Evolutionary conservation across 1,140 invertebrate genomes (phyloP).

Genomic region (Rhizoglyphus robini): DNA sequence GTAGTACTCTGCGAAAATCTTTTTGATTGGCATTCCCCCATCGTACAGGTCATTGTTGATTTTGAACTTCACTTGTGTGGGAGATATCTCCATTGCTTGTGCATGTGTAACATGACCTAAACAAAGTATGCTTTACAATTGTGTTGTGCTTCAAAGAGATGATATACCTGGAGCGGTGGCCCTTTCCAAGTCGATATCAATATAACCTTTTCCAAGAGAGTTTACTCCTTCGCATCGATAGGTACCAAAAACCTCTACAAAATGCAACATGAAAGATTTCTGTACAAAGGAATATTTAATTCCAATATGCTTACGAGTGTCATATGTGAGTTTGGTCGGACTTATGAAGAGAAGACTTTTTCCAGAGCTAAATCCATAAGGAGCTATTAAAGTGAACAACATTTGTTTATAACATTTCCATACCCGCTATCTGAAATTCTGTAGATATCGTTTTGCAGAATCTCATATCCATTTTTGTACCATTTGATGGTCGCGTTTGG

Average conservation of each 20-base stretch:
- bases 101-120: constrained; percentile 17
- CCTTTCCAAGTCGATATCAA: constrained; percentile 53
- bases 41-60: constrained; percentile 54
- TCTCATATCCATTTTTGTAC: constrained; percentile 41
- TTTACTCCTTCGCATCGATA: constrained; percentile 74
- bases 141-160: too few relatives aligned
- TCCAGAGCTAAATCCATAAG: constrained; percentile 31
- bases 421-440: not conserved
- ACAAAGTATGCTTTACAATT: too few relatives aligned
- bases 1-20: constrained; percentile 59
- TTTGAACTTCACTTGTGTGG: constrained; percentile 64
- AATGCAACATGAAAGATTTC: not conserved
- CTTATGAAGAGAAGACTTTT: constrained; percentile 1
- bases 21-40: constrained; percentile 54
- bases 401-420: too few relatives aligned
- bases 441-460: constrained; percentile 25
- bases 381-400: too few relatives aligned
- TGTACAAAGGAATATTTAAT: not conserved
- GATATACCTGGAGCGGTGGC: constrained; percentile 41
- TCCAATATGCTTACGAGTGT: not conserved
- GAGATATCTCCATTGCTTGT: constrained; percentile 32
- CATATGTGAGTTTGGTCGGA: constrained; percentile 4
- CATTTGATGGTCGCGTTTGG: constrained; percentile 82
- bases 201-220: constrained; percentile 49
- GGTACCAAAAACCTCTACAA: constrained; percentile 46